These are phyloP conservation scores for Ibycter americanus DNA, from an alignment of 2,797 vertebrate genomes.

Conservation along the genomic window DNA sequence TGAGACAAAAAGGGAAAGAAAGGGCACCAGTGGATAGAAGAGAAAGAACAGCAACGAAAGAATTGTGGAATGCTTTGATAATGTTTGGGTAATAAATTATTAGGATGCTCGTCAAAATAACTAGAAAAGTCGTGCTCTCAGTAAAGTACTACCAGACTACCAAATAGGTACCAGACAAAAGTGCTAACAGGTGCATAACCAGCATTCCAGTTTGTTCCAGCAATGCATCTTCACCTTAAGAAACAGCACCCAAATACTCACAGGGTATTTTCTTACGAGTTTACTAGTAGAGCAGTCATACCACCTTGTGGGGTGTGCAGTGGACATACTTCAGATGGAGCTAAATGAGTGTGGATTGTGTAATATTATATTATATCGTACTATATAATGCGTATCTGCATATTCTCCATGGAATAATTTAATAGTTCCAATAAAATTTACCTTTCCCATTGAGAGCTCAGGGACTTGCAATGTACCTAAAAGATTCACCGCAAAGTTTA, in stretches of 20 bases:
- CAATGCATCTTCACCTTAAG: background rate
- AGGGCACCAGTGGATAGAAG: background rate
- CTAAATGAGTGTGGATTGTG: background rate
- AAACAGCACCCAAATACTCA: background rate
- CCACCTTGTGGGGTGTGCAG: background rate
- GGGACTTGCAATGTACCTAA: background rate
- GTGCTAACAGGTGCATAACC: conserved; percentile 11
- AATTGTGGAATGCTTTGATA: conserved; percentile 19
- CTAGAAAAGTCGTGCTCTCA: background rate
- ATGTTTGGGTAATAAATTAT: background rate
- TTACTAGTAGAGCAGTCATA: background rate
- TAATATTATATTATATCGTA: background rate
- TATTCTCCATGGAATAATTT: background rate
- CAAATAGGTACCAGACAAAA: conserved; percentile 17
- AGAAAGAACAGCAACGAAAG: background rate
- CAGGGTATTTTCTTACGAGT: background rate
- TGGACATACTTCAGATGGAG: background rate
- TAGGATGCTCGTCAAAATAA: background rate
- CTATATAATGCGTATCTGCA: background rate
- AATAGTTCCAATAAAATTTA: background rate
- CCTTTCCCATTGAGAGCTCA: background rate
- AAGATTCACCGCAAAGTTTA: background rate
- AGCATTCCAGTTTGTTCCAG: background rate
- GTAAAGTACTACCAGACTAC: conserved; percentile 33
- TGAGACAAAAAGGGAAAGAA: background rate